Percentiles rank a stretch among this genome's conserved stretches.
These are phyloP conservation scores for Pristionchus arcanus DNA, from an alignment of 2,888 invertebrate genomes.

Conservation along the genomic window DNA sequence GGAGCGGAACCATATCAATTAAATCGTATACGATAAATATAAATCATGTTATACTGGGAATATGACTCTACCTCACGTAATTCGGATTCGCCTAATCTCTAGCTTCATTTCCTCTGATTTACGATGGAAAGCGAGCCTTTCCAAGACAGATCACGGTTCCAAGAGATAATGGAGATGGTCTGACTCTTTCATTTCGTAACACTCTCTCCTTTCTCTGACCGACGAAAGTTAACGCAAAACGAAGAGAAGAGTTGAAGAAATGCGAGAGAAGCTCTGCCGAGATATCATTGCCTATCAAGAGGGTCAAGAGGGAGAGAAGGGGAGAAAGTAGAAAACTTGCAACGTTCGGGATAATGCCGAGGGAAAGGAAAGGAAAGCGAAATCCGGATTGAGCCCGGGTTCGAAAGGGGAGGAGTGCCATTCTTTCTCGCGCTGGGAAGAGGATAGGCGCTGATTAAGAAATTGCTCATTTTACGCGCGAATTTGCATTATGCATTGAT, in stretches of 20 bases:
- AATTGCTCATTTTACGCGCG: neutral
- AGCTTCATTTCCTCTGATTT: no score
- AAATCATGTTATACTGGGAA: no score
- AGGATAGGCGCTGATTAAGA: neutral
- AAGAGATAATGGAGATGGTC: no score
- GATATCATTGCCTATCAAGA: neutral
- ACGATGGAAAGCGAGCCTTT: no score
- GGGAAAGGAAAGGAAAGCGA: neutral
- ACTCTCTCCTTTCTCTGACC: neutral
- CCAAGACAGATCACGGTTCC: no score
- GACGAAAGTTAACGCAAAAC: neutral
- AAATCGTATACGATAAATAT: no score
- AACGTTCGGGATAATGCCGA: conserved; percentile 12
- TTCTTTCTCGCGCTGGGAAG: neutral
- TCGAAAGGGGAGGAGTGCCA: conserved; percentile 37
- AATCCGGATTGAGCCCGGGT: conserved; percentile 28
- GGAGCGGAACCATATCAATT: no score
- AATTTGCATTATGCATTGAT: neutral
- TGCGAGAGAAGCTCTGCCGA: neutral
- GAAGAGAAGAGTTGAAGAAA: neutral
- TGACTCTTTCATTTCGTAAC: neutral
- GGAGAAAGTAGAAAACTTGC: conserved; percentile 22
- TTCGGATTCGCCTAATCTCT: no score
- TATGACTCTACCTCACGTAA: no score
- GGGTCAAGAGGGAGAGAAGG: conserved; percentile 2